Base-by-base conservation (phyloP, 2,113 vertebrate genomes). In the Thunnus maccoyii region DNA sequence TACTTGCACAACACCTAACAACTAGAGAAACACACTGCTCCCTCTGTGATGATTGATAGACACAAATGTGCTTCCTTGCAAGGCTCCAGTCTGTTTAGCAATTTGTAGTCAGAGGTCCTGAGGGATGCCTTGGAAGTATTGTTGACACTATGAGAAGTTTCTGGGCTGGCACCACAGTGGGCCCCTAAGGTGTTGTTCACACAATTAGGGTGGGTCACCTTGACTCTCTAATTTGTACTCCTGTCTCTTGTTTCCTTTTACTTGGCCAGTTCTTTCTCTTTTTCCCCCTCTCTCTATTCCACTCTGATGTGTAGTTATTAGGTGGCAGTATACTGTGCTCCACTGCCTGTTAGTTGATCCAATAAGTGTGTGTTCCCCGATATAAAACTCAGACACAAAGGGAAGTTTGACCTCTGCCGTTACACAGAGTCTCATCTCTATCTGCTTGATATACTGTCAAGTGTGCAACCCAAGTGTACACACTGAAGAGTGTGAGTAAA, bases 301-400 rank as follows among this genome's bases (percentile, higher is more conserved):
- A 9, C 36, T 41, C 36, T 41, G 36, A 41, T 9, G 27, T 48
- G 17, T 67, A 15, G 7, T 74, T 44, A 47, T 48, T 15, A 30
- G 41, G 10, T 70, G 67, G n/a, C n/a, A 77, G 54, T 13, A 46
- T 55, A 1, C 10, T 1, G 44, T 65, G 44, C 80, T 87, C 82
- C 79, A 86, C 74, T 77, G 67, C 32, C 41, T 81, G 52, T 74
- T 71, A 79, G 72, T 60, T 77, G 70, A 85, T 87, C 69, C 55
- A 52, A 3, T 68, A 44, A 83, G 66, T 63, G 60, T 51, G 9
- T 36, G n/a, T 30, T 77, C 50, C 55, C 8, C 3, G 44, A 60
- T 32, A 32, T 11, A 70, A 65, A 82, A 65, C 36, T 44, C 50
- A 22, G n/a, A 78, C 14, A 76, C 46, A 70, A 30, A 61, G 67